phyloP scores from a whole-genome alignment of 2,888 invertebrate genomes.

The Drosophila gaucha region DNA sequence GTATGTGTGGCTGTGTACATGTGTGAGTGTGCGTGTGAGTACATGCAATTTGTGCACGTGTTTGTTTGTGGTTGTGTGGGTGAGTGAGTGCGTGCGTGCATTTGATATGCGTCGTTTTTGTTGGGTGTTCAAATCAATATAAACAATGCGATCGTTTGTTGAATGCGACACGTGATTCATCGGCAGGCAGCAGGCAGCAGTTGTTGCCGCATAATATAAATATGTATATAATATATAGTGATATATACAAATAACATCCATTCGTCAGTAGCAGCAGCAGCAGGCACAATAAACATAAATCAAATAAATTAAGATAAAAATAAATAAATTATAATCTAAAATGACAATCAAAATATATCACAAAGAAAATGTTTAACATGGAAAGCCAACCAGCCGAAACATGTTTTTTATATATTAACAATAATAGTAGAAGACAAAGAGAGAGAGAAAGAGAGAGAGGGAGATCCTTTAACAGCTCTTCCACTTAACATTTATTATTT shows the following conservation, averaged over 20 bases:
- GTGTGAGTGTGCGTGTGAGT: constrained; percentile 21
- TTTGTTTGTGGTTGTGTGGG: constrained; percentile 13
- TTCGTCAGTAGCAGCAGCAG: constrained; percentile 60
- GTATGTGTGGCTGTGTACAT: background rate
- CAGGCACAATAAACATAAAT: constrained; percentile 71
- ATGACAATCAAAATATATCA: constrained; percentile 44
- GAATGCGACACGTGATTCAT: constrained; percentile 58
- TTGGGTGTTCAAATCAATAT: constrained; percentile 47
- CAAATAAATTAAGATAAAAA: constrained; percentile 67
- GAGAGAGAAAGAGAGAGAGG: background rate
- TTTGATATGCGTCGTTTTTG: constrained; percentile 36
- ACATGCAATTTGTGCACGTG: constrained; percentile 17
- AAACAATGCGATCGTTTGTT: constrained; percentile 54
- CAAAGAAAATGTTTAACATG: constrained; percentile 17
- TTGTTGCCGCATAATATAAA: constrained; percentile 14
- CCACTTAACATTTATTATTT: constrained; percentile 6
- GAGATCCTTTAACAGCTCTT: constrained; percentile 1
- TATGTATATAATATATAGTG: constrained; percentile 13
- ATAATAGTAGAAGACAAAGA: background rate
- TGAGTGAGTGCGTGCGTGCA: constrained; percentile 23
- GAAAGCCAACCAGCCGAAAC: constrained; percentile 20
- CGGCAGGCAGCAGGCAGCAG: constrained; percentile 46
- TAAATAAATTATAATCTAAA: constrained; percentile 59
- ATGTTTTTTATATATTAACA: constrained; percentile 10
- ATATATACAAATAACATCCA: constrained; percentile 41